Percentiles rank a stretch among this genome's conserved stretches.
Conservation (phyloP, 1,140 invertebrate genomes). For the Drosophila aff. region DNA sequence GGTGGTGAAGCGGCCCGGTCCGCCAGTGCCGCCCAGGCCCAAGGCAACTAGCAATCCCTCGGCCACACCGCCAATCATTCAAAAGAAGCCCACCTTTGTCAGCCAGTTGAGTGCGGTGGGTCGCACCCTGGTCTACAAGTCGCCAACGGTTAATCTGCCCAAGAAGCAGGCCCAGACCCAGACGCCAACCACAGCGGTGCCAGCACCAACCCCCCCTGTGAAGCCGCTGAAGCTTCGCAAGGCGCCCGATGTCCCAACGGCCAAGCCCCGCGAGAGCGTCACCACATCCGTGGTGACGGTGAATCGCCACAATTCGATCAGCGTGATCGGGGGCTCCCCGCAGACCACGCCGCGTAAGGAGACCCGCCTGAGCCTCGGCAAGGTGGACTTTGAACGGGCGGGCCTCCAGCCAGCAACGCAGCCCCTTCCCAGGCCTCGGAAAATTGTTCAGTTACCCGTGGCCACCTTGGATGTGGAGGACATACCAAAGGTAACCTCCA, state of each 20-base stretch:
- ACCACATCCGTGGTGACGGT: conserved; percentile 59
- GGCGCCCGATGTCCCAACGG: conserved; percentile 79
- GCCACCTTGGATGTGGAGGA: conserved; percentile 79
- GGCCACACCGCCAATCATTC: conserved; percentile 64
- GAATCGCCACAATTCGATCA: conserved; percentile 78
- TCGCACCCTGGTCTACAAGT: conserved; percentile 83
- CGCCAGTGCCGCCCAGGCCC: conserved; percentile 81
- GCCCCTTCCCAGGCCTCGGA: conserved; percentile 73
- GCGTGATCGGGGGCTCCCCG: conserved; percentile 52
- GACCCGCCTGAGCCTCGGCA: conserved; percentile 76
- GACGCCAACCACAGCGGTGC: conserved; percentile 66
- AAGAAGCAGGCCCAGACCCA: conserved; percentile 81
- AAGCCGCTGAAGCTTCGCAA: conserved; percentile 79
- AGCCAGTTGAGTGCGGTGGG: conserved; percentile 77
- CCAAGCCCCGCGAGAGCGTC: conserved; percentile 60
- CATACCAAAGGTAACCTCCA: conserved; percentile 26
- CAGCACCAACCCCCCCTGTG: conserved; percentile 40
- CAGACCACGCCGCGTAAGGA: conserved; percentile 58
- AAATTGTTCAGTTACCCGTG: conserved; percentile 77
- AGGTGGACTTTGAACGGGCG: conserved; percentile 72
- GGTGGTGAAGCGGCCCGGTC: conserved; percentile 78
- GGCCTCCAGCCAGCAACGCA: conserved; percentile 69
- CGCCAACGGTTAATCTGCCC: conserved; percentile 75
- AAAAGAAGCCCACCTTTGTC: conserved; percentile 76
- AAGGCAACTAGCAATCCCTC: conserved; percentile 44